Conservation (phyloP, 2,113 vertebrate species). For the Argyrosomus japonicus region DNA sequence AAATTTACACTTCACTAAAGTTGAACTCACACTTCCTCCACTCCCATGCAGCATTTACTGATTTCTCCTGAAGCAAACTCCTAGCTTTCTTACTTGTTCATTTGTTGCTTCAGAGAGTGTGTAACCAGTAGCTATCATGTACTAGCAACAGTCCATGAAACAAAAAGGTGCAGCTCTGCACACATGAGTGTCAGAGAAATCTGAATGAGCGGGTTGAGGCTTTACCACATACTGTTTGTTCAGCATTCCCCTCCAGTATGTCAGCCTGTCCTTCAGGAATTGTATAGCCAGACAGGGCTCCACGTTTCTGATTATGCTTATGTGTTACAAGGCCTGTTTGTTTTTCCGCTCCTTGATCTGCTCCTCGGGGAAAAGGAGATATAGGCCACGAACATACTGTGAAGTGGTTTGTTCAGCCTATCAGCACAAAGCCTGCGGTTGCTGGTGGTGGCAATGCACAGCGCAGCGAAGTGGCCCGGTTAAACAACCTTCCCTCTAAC, state of each 20-base stretch:
- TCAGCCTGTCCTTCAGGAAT: constrained; percentile 44
- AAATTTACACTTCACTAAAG: not conserved
- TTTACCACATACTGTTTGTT: constrained; percentile 28
- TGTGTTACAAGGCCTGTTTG: constrained; percentile 57
- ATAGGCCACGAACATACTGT: constrained; percentile 38
- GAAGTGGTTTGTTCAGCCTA: constrained; percentile 39
- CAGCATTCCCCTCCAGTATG: constrained; percentile 14
- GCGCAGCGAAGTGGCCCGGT: constrained; percentile 37
- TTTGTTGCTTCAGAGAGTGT: not conserved
- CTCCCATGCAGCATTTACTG: not conserved
- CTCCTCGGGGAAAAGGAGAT: constrained; percentile 60
- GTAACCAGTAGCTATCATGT: not conserved
- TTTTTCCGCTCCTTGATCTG: constrained; percentile 69
- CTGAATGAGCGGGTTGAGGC: not conserved
- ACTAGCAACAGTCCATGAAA: not conserved
- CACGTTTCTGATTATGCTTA: constrained; percentile 40
- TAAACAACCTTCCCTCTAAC: constrained; percentile 13
- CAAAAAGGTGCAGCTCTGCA: not conserved
- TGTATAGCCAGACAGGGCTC: not conserved
- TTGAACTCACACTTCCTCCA: not conserved
- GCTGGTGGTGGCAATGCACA: constrained; percentile 9
- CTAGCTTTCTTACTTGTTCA: not conserved
- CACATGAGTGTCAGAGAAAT: not conserved
- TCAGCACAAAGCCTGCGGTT: constrained; percentile 28
- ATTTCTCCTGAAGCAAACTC: not conserved